Percentiles rank a stretch among this genome's conserved stretches.
Evolutionary conservation across 37 sponge, comb jelly and placozoan species (phyloP).

Genomic region (Oscarella lobularis): DNA sequence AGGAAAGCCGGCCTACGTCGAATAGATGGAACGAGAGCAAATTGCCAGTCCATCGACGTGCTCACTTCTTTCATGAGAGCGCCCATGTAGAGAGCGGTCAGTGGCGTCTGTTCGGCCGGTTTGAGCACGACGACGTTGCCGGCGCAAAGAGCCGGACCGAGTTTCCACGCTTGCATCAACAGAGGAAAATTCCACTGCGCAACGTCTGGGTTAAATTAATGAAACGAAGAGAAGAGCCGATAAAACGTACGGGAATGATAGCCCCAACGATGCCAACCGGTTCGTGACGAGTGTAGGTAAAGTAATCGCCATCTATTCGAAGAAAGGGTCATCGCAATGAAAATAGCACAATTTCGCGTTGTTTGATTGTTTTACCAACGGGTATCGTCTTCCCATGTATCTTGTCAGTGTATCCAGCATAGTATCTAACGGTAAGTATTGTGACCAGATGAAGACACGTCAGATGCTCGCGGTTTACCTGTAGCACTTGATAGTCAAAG

Average conservation of each 20-base stretch:
- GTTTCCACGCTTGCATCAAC: slow-evolving; percentile 42
- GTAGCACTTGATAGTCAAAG: slow-evolving; percentile 20
- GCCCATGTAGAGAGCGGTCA: slow-evolving; percentile 41
- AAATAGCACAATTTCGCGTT: background rate
- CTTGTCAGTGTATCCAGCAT: slow-evolving; percentile 51
- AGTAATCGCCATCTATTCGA: slow-evolving; percentile 13
- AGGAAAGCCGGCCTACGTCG: slow-evolving; percentile 28
- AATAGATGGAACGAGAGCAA: background rate
- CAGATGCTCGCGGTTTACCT: background rate
- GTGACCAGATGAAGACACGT: background rate
- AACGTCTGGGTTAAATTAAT: background rate
- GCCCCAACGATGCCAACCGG: slow-evolving; percentile 41
- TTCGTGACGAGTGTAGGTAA: slow-evolving; percentile 43
- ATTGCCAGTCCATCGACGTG: slow-evolving; percentile 9
- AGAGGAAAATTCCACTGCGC: slow-evolving; percentile 46
- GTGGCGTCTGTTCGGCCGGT: slow-evolving; percentile 49
- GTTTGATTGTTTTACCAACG: slow-evolving; percentile 10
- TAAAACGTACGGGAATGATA: slow-evolving; percentile 26
- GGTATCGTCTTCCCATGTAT: slow-evolving; percentile 51
- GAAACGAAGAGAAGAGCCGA: background rate
- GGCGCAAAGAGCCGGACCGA: slow-evolving; percentile 30
- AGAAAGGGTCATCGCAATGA: background rate
- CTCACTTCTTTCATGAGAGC: slow-evolving; percentile 34
- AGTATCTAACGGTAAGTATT: slow-evolving; percentile 8
- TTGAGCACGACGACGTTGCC: slow-evolving; percentile 39